These are phyloP conservation scores for Camelus bactrianus DNA, from an alignment of 2,113 vertebrate genomes.

Conservation along the genomic window DNA sequence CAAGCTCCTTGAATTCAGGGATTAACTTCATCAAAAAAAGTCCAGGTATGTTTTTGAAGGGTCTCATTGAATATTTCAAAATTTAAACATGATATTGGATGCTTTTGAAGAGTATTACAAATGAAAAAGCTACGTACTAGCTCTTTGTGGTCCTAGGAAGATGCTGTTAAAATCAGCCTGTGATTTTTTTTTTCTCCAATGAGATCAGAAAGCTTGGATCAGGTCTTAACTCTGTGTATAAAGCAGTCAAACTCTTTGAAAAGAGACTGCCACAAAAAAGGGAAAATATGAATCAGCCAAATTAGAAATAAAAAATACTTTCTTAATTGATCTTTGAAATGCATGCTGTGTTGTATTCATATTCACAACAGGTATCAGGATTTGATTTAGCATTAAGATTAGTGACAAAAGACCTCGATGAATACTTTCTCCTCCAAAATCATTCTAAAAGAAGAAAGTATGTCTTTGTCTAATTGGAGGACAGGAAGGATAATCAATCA, in stretches of 20 bases:
- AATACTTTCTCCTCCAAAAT: not conserved
- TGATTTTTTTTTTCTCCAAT: not conserved
- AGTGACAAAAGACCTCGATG: not conserved
- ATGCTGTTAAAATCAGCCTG: not conserved
- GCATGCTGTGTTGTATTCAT: not conserved
- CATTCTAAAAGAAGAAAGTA: constrained; percentile 14
- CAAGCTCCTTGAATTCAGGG: not conserved
- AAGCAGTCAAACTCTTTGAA: not conserved
- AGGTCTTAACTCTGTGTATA: not conserved
- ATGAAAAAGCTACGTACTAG: not conserved
- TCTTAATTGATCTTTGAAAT: constrained; percentile 35
- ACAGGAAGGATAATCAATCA: not conserved
- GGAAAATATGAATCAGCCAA: not conserved
- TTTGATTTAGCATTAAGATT: not conserved
- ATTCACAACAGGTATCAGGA: not conserved
- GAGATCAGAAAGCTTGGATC: not conserved
- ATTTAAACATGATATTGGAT: not conserved
- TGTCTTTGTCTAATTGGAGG: not conserved
- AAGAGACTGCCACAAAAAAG: not conserved
- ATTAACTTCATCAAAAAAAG: not conserved
- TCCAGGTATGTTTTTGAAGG: not conserved
- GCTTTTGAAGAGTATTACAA: not conserved
- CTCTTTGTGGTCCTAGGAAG: not conserved
- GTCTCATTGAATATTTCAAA: not conserved
- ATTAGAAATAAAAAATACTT: not conserved